Percentiles rank a stretch among this genome's conserved stretches.
Evolutionary conservation across 2,888 invertebrate genomes (phyloP).

Genomic region (Tinea semifulvella): DNA sequence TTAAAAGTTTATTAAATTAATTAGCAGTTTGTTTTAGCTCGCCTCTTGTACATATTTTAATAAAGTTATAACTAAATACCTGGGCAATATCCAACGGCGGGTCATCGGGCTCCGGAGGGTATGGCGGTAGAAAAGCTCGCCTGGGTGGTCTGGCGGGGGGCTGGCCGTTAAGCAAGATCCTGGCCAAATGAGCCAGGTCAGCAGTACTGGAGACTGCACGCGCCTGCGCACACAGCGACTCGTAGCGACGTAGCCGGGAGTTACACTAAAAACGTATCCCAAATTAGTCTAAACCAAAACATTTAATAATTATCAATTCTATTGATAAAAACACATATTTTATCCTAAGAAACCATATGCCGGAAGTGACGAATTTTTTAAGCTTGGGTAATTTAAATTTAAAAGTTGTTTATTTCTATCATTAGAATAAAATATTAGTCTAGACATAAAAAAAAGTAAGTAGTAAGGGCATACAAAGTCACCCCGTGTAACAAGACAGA

Average conservation of each 20-base stretch:
- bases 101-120: constrained; percentile 57
- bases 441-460: no score
- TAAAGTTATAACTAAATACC: no score
- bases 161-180: constrained; percentile 77
- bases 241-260: constrained; percentile 86
- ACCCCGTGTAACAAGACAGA: no score
- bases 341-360: no score
- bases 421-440: no score
- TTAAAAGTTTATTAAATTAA: no score
- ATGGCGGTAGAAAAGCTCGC: constrained; percentile 67
- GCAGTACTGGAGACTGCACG: constrained; percentile 76
- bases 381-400: no score
- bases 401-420: no score
- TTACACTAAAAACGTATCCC: constrained; percentile 74
- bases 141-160: constrained; percentile 74
- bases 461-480: no score
- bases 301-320: neutral
- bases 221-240: constrained; percentile 79
- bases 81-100: constrained; percentile 52
- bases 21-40: neutral
- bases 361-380: no score
- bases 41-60: neutral
- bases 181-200: constrained; percentile 82
- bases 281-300: neutral
- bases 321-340: no score